Percentiles rank a stretch among this genome's conserved stretches.
phyloP scores from a whole-genome alignment of 2,113 vertebrate species.

The Dasypus novemcinctus region DNA sequence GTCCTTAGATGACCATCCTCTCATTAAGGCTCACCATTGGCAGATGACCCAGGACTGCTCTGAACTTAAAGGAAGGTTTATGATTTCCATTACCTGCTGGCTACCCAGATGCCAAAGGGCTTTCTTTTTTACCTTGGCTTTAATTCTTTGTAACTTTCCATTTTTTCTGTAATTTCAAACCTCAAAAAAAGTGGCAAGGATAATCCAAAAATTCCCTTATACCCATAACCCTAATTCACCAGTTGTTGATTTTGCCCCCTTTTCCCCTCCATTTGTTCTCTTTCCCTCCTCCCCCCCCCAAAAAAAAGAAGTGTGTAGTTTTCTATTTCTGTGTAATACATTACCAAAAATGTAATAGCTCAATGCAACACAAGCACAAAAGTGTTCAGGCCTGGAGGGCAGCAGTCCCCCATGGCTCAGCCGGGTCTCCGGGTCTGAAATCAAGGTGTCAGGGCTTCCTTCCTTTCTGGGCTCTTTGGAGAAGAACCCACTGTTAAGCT shows the following conservation, averaged over 20 bases:
- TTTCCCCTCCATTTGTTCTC: not conserved
- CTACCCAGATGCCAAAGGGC: not conserved
- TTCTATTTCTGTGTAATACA: not conserved
- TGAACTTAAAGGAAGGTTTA: not conserved
- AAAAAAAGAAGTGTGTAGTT: not conserved
- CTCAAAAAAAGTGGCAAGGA: not conserved
- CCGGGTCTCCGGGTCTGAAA: not conserved
- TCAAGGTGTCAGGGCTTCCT: not conserved
- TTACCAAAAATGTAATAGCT: not conserved
- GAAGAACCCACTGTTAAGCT: not conserved
- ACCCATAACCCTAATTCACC: not conserved
- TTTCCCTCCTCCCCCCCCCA: no score
- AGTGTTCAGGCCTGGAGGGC: not conserved
- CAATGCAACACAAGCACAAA: not conserved
- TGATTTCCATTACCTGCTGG: not conserved
- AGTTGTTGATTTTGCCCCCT: not conserved
- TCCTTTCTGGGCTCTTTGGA: not conserved
- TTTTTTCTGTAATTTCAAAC: not conserved
- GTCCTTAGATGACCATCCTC: not conserved
- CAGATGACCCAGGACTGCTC: not conserved
- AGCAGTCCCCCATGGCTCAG: no score
- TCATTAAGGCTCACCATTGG: not conserved
- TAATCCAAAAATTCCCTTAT: not conserved
- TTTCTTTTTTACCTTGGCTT: not conserved
- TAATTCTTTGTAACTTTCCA: not conserved